A percentile compares a stretch with the other conserved stretches of the same genome.
phyloP scores from a whole-genome alignment of 2,113 vertebrate species.

The Pelecanoides urinatrix region DNA sequence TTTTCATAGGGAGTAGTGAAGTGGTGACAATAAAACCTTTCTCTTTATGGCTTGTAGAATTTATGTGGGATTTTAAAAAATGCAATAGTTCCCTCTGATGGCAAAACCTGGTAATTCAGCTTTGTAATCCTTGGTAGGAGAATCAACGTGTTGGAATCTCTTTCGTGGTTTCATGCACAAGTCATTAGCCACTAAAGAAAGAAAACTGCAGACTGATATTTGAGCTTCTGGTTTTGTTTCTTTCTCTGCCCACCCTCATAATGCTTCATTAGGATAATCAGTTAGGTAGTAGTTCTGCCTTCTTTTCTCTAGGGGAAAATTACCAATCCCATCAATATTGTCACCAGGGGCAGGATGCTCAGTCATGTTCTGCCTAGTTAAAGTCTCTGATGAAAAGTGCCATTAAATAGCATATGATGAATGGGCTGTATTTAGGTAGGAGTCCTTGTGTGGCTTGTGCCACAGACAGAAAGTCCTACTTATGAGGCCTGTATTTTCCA shows the following conservation, averaged over 20 bases:
- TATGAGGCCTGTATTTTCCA: not conserved
- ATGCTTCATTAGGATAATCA: not conserved
- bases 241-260: not conserved
- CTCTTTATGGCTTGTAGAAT: not conserved
- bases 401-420: not conserved
- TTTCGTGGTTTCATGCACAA: not conserved
- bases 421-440: not conserved
- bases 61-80: not conserved
- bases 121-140: not conserved
- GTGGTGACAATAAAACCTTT: not conserved
- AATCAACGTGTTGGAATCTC: not conserved
- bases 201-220: not conserved
- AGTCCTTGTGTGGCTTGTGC: not conserved
- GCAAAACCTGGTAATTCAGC: conserved; percentile 7
- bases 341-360: not conserved
- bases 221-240: not conserved
- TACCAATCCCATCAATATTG: not conserved
- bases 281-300: not conserved
- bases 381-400: not conserved
- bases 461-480: not conserved
- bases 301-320: not conserved
- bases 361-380: not conserved
- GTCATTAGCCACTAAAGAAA: not conserved
- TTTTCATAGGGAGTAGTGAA: not conserved
- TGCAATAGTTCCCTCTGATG: conserved; percentile 62